Conservation (phyloP, 2,888 invertebrate species). For the Drosophila ezoana region DNA sequence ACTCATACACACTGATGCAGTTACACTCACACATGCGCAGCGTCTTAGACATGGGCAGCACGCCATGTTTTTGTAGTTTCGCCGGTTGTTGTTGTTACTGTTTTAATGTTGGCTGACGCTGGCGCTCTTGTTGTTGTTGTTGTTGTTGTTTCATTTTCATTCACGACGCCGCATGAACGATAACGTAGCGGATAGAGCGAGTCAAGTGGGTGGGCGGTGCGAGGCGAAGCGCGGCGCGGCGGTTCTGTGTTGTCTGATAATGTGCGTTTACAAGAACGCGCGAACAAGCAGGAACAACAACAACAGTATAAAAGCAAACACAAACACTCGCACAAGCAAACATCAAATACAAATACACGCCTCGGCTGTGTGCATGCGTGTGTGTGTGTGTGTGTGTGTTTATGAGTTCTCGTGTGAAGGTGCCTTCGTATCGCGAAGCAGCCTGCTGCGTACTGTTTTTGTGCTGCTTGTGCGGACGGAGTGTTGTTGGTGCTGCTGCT, state of each 20-base stretch:
- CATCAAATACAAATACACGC: conserved; percentile 42
- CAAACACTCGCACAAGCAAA: conserved; percentile 38
- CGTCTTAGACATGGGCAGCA: conserved; percentile 36
- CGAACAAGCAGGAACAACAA: conserved; percentile 38
- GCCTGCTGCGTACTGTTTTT: conserved; percentile 50
- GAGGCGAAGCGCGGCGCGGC: not conserved
- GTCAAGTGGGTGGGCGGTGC: not conserved
- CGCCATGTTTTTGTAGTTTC: conserved; percentile 60
- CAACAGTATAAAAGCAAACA: conserved; percentile 41
- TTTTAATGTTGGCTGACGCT: conserved; percentile 32
- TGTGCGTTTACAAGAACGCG: conserved; percentile 58
- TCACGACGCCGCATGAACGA: conserved; percentile 52
- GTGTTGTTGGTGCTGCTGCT: conserved; percentile 38
- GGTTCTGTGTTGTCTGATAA: conserved; percentile 46
- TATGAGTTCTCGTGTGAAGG: conserved; percentile 42
- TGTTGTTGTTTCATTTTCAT: conserved; percentile 53
- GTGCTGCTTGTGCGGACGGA: conserved; percentile 39
- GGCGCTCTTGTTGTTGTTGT: conserved; percentile 16
- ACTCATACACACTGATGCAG: conserved; percentile 21
- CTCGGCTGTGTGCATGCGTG: not conserved
- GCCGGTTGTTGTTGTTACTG: conserved; percentile 57
- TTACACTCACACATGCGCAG: conserved; percentile 59
- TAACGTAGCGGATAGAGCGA: conserved; percentile 27
- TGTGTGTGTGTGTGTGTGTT: conserved; percentile 10
- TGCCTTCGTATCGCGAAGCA: conserved; percentile 35